Conservation (phyloP, 2,113 vertebrate species). For the Sphaerodactylus townsendi region DNA sequence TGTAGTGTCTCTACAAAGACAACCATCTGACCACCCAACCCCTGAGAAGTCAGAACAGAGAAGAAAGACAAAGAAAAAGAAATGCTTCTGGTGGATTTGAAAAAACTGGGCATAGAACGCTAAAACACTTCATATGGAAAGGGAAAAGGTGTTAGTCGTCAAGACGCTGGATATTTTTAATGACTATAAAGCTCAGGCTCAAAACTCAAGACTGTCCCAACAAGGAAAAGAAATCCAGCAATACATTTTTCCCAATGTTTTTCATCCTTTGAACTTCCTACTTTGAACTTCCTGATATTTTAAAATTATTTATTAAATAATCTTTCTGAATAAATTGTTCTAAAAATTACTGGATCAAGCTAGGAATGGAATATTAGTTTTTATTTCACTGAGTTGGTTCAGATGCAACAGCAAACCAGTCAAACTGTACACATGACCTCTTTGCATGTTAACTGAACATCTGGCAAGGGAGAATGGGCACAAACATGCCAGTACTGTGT, state of each 20-base stretch:
- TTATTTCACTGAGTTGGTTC: background rate
- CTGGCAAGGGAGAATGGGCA: too few relatives aligned
- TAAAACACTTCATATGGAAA: conserved; percentile 22
- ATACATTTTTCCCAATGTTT: too few relatives aligned
- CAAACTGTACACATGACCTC: too few relatives aligned
- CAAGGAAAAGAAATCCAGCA: conserved; percentile 10
- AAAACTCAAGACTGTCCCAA: conserved; percentile 22
- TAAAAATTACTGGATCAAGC: background rate
- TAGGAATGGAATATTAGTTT: conserved; percentile 29
- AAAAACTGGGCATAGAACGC: conserved; percentile 3
- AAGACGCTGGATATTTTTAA: conserved; percentile 17
- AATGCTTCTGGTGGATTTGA: conserved; percentile 98
- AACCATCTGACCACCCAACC: conserved; percentile 57
- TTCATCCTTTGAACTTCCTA: too few relatives aligned
- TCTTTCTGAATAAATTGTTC: background rate
- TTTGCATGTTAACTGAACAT: too few relatives aligned
- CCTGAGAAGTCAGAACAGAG: conserved; percentile 75
- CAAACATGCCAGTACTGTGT: too few relatives aligned
- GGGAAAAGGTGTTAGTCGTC: background rate
- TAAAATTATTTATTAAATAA: too few relatives aligned
- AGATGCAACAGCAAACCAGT: too few relatives aligned
- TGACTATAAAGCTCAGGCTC: background rate
- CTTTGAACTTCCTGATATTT: too few relatives aligned
- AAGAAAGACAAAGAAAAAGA: conserved; percentile 91
- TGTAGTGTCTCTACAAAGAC: conserved; percentile 69